Conservation (phyloP, 1,140 invertebrate genomes). For the Telenomus remus region DNA sequence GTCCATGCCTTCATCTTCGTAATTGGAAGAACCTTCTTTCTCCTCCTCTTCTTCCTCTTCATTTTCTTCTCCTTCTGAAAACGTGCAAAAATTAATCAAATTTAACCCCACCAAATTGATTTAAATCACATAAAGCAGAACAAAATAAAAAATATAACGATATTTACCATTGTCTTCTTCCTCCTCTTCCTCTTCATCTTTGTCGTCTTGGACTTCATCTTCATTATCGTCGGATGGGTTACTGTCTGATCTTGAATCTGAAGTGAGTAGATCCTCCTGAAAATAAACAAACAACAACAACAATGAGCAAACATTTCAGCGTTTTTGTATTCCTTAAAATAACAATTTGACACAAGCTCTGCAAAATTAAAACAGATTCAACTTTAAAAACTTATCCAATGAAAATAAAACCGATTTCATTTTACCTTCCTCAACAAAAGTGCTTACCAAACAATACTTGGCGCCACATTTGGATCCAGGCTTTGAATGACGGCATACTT, state of each 20-base stretch:
- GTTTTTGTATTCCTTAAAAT: conserved; percentile 81
- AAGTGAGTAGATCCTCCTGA: conserved; percentile 78
- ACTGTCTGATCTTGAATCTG: conserved; percentile 76
- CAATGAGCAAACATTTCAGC: conserved; percentile 84
- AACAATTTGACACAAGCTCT: conserved; percentile 84
- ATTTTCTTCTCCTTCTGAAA: conserved; percentile 71
- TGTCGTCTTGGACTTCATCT: conserved; percentile 77
- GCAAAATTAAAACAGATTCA: conserved; percentile 9
- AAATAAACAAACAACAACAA: conserved; percentile 79
- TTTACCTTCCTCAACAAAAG: neutral
- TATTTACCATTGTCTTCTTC: conserved; percentile 76
- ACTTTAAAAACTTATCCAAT: neutral
- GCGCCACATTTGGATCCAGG: conserved; percentile 67
- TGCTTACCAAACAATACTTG: conserved; percentile 68
- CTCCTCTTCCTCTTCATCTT: conserved; percentile 79
- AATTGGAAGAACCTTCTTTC: conserved; percentile 79
- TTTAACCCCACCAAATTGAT: too few relatives aligned
- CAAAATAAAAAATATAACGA: too few relatives aligned
- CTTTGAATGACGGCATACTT: conserved; percentile 68
- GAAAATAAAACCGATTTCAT: neutral
- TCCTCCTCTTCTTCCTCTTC: conserved; percentile 81
- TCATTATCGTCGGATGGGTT: conserved; percentile 76
- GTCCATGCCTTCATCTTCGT: conserved; percentile 77
- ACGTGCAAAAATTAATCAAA: conserved; percentile 10
- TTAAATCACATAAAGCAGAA: too few relatives aligned